Base-by-base conservation (phyloP, 2,113 vertebrate species). In the Ginglymostoma cirratum region DNA sequence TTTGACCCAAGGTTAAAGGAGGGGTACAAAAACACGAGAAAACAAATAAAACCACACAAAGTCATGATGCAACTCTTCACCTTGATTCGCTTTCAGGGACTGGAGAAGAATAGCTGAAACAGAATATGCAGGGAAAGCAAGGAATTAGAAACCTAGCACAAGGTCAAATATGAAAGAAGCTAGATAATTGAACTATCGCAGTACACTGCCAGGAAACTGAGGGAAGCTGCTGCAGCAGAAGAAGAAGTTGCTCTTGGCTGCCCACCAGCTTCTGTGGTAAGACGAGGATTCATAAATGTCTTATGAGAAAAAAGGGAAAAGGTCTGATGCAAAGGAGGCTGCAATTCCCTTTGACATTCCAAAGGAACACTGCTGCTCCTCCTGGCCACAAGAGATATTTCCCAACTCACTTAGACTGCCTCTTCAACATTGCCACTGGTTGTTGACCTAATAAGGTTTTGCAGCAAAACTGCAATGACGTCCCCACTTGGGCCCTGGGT, bases 91-190 rank as follows among this genome's bases (percentile, higher is more conserved):
- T 72, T 24, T 95, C 94, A 70, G 94, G 12, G 69, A 95, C 45
- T 95, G 67, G 94, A 45, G 94, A 95, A 72, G 94, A 95, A 72
- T 52, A 72, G 94, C 94, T 95, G 94, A 76, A 95, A 95, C 42
- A 76, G 69, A 95, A 95, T 45, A 72, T 76, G 94, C 45, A 70
- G 15, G 94, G 15, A 95, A 95, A 95, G 94, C 94, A 72, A 24
- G 42, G 69, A 15, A 34, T 48, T 34, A 72, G 38, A 38, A 93
- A 66, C 7, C 42, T 24, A 95, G 42, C 67, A 93, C 30, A 65
- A 93, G 17, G n/a, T 94, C 69, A 72, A 76, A 72, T 95, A 30
- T 12, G 15, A 6, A 23, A 95, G 45, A 95, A 95, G 67, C 5
- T 23, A 76, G 21, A 45, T 95, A 42, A 52, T 27, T 10, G 30